phyloP scores from a whole-genome alignment of 2,113 vertebrate genomes.

The Sylvilagus bachmani region DNA sequence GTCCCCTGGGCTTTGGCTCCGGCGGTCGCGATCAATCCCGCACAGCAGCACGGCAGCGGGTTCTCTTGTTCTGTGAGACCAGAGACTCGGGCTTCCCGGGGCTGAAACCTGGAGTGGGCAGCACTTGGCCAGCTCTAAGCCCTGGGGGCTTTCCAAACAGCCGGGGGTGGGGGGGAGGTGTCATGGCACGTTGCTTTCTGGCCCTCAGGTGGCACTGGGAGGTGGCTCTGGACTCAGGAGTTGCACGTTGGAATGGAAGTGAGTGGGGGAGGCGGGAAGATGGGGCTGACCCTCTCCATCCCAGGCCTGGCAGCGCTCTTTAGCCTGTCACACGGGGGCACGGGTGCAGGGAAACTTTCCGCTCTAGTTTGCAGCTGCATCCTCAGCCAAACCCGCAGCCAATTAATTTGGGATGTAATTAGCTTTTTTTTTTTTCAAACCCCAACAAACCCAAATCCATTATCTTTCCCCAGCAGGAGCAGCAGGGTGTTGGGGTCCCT shows the following conservation, averaged over 20 bases:
- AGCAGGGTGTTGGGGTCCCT: conserved; percentile 16
- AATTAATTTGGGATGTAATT: conserved; percentile 80
- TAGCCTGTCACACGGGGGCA: not conserved
- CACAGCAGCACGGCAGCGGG: rapidly evolving
- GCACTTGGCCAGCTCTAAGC: too few relatives aligned
- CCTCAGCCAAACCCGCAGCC: conserved; percentile 68
- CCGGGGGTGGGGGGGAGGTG: too few relatives aligned
- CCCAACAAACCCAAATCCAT: conserved; percentile 69
- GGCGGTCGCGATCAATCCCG: rapidly evolving
- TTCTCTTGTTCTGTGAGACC: rapidly evolving
- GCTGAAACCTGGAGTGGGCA: not conserved
- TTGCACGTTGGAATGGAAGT: not conserved
- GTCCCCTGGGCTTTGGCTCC: not conserved
- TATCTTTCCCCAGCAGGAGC: conserved; percentile 70
- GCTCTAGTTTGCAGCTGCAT: conserved; percentile 64
- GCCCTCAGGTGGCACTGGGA: not conserved
- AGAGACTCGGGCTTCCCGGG: not conserved
- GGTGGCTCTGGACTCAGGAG: not conserved
- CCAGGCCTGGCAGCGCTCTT: not conserved
- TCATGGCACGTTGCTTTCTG: not conserved
- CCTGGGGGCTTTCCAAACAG: not conserved
- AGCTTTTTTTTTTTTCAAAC: conserved; percentile 62
- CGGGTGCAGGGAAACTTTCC: conserved; percentile 48
- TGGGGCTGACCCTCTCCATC: not conserved
- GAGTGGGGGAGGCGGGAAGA: not conserved